Percentiles rank a stretch among this genome's conserved stretches.
These are phyloP conservation scores for Ctenopoma kingsleyae DNA, from an alignment of 2,797 vertebrate genomes.

Conservation along the genomic window DNA sequence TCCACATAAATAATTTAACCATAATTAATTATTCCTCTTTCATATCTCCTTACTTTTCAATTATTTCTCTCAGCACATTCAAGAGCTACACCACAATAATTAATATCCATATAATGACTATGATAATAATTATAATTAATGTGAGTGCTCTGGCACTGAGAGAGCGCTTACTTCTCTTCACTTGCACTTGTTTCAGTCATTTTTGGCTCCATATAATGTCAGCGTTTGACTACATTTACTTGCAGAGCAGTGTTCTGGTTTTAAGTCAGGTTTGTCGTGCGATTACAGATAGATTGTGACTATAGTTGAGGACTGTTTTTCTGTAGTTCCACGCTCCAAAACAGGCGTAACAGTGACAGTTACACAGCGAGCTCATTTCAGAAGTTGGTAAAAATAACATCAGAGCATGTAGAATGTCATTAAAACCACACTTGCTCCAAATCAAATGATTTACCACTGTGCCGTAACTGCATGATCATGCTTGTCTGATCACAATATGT, in stretches of 20 bases:
- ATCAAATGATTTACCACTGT: slow-evolving; percentile 67
- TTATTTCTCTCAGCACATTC: slow-evolving; percentile 59
- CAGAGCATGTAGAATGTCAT: slow-evolving; percentile 61
- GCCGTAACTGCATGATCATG: slow-evolving; percentile 68
- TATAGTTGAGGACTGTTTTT: slow-evolving; percentile 11
- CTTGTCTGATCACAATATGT: slow-evolving; percentile 68
- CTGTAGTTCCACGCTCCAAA: not conserved
- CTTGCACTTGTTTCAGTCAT: not conserved
- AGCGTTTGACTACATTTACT: slow-evolving; percentile 5
- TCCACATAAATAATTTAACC: slow-evolving; percentile 63
- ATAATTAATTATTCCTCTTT: slow-evolving; percentile 64
- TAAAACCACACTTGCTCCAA: slow-evolving; percentile 65
- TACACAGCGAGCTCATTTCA: slow-evolving; percentile 43
- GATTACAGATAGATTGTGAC: slow-evolving; percentile 11
- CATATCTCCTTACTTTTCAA: slow-evolving; percentile 64
- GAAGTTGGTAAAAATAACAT: slow-evolving; percentile 68
- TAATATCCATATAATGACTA: slow-evolving; percentile 53
- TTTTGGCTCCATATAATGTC: slow-evolving; percentile 17
- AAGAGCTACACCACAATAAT: slow-evolving; percentile 53
- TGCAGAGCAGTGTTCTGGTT: not conserved
- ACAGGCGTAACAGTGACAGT: slow-evolving; percentile 22
- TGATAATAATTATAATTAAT: slow-evolving; percentile 57
- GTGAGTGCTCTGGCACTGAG: slow-evolving; percentile 20
- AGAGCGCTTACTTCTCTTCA: slow-evolving; percentile 12
- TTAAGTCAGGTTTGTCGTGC: not conserved